Evolutionary conservation across 2,888 invertebrate species (phyloP).

Genomic region (Cheilosia grossa): DNA sequence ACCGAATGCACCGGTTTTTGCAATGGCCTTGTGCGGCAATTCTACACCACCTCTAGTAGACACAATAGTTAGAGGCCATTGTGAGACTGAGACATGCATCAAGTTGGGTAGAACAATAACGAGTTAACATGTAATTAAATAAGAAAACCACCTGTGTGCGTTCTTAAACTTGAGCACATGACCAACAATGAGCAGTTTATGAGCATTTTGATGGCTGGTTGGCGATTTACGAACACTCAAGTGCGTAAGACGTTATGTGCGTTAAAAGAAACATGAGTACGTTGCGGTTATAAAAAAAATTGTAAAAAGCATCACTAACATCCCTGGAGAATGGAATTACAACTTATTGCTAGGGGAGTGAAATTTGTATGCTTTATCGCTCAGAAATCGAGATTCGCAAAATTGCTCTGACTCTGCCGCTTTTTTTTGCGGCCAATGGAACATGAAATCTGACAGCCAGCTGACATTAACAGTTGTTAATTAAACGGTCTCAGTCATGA

Average conservation of each 20-base stretch:
- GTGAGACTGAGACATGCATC: conserved; percentile 19
- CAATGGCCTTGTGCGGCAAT: conserved; percentile 52
- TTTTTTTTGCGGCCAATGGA: too few species aligned
- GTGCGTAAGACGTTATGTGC: conserved; percentile 10
- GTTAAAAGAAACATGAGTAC: neutral
- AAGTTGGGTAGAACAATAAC: conserved; percentile 61
- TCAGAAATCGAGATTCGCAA: too few species aligned
- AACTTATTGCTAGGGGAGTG: too few species aligned
- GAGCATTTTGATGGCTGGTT: conserved; percentile 26
- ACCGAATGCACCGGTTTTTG: conserved; percentile 30
- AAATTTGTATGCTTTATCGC: too few species aligned
- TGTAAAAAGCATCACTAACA: too few species aligned
- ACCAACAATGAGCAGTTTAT: conserved; percentile 1
- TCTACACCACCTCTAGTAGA: conserved; percentile 39
- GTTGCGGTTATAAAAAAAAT: too few species aligned
- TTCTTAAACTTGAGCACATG: conserved; percentile 36
- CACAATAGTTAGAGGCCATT: conserved; percentile 64
- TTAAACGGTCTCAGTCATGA: too few species aligned
- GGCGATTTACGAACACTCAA: conserved; percentile 40
- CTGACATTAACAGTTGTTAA: too few species aligned
- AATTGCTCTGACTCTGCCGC: too few species aligned
- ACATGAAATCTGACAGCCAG: too few species aligned
- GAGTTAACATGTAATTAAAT: conserved; percentile 65
- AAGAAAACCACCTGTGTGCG: conserved; percentile 48
- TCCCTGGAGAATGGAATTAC: too few species aligned